phyloP scores from a whole-genome alignment of 2,888 invertebrate species.

The Anoplius nigerrimus region DNA sequence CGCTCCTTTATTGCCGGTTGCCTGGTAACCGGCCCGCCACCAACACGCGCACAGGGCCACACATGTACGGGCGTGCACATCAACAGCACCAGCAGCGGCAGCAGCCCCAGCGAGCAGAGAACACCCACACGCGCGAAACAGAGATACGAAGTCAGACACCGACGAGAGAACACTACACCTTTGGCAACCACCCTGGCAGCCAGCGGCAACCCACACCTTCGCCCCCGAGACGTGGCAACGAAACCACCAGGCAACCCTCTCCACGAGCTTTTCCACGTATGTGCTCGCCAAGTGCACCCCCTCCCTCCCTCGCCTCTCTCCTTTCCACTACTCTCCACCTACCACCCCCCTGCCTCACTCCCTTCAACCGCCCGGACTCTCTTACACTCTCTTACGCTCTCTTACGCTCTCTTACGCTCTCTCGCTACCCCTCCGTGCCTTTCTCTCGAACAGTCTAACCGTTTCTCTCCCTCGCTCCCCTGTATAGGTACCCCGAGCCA shows the following conservation, averaged over 20 bases:
- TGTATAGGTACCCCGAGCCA: too few species aligned
- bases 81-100: slow-evolving; percentile 15
- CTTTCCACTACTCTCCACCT: slow-evolving; percentile 46
- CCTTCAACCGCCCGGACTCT: slow-evolving; percentile 23
- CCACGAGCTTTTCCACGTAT: slow-evolving; percentile 13
- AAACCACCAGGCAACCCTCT: slow-evolving; percentile 27
- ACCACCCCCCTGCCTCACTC: slow-evolving; percentile 33
- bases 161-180: too few species aligned
- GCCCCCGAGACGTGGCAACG: slow-evolving; percentile 32
- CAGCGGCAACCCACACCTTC: slow-evolving; percentile 45
- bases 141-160: too few species aligned
- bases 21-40: slow-evolving; percentile 70
- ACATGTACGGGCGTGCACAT: slow-evolving; percentile 35
- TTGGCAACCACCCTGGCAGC: slow-evolving; percentile 32
- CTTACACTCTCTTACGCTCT: not conserved
- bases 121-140: slow-evolving; percentile 12
- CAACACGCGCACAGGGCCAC: slow-evolving; percentile 58
- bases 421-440: not conserved
- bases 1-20: slow-evolving; percentile 73
- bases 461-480: not conserved
- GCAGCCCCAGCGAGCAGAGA: slow-evolving; percentile 2
- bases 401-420: not conserved
- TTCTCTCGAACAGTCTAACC: slow-evolving; percentile 1
- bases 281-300: slow-evolving; percentile 1
- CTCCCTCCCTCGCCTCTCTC: slow-evolving; percentile 52